Base-by-base conservation (phyloP, 1,140 invertebrate species). In the Zaprionus lachaisei region DNA sequence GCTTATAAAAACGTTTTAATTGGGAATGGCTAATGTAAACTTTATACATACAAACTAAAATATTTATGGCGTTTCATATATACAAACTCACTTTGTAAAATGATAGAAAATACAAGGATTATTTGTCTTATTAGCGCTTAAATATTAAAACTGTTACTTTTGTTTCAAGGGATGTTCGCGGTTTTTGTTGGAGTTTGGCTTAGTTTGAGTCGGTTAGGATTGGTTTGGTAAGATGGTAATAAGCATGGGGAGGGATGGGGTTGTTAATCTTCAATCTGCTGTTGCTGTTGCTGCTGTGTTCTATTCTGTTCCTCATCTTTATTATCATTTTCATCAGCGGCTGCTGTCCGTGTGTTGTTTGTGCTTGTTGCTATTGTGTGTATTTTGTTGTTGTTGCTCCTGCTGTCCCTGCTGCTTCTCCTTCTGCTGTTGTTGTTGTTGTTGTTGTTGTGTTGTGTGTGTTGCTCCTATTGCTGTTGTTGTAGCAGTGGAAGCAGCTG, bases 11-110 rank as follows among this genome's bases (percentile, higher is more conserved):
- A 72, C 31, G 7, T 72, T 83, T 78, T 64, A 78, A 72, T 80
- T 7, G 72, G 79, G 85, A 87, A 89, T 84, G 84, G 75, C 84
- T 89, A 84, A 81, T 76, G 47, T 73, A 74, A 77, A 76, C 81
- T 84, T 90, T 90, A 81, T 87, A 81, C 85, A 89, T 67, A 87
- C 65, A 81, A 89, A 90, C 85, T 87, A 87, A 79, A 76, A 77
- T 81, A 74, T 87, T 90, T 61, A 79, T 87, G 75, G 85, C 85
- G 75, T 81, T 87, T 79, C 78, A 76, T 89, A 83, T 87, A 83
- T 89, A 87, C 80, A 87, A 84, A 31, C 69, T 72, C 68, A 73
- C 76, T 80, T 86, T 77, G 83, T 73, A 82, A 61, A 71, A 54
- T 63, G 34, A 49, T 67, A 83, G 63, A 41, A 67, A 80, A 84